Evolutionary conservation across 1,140 invertebrate genomes (phyloP), one percentile per base, ranked within the genome.

Genomic region (Schlechtendalia chinensis): DNA sequence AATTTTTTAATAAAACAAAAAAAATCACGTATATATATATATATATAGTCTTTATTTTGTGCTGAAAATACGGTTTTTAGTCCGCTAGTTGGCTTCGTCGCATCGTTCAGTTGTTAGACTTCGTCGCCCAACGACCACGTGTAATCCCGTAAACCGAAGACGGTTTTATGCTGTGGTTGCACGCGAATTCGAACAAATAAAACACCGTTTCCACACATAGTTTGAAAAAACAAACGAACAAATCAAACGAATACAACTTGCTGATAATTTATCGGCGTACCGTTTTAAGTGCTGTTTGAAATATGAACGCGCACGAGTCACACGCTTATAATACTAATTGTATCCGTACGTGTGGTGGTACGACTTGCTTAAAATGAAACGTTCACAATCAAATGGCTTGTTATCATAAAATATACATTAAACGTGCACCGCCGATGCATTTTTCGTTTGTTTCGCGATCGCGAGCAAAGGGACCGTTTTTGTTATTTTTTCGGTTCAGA

Each of bases 401-500:
- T 72, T 72, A 72, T 72, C 69, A 54, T 72, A 54, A 54, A 72
- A 54, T 72, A 72, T 54, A 54, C 69, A 69, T 72, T 72, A 53
- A 72, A 72, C 17, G 50, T 53, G 53, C 47, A 22, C 67, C 8
- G 32, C 32, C 32, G 32, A 39, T 69, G 67, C 50, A 50, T 69
- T 69, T 39, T 69, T n/a, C n/a, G n/a, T 67, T 69, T 69, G 67
- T 69, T 69, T 50, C 12, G 6, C 45, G 22, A 67, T 47, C 45
- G 32, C n/a, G 14, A 69, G 39, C 22, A 22, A 50, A 69, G 45
- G 67, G 67, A 27, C 39, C 29, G 4, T 63, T 63, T 67, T 45
- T 67, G 45, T 45, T 67, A 17, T 47, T 67, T 5, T 50, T 50
- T 50, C 32, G 32, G 39, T n/a, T n/a, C 5, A 47, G 32, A 12